A percentile compares a stretch with the other conserved stretches of the same genome.
phyloP scores from a whole-genome alignment of 2,113 vertebrate genomes.

The Neomonachus schauinslandi region DNA sequence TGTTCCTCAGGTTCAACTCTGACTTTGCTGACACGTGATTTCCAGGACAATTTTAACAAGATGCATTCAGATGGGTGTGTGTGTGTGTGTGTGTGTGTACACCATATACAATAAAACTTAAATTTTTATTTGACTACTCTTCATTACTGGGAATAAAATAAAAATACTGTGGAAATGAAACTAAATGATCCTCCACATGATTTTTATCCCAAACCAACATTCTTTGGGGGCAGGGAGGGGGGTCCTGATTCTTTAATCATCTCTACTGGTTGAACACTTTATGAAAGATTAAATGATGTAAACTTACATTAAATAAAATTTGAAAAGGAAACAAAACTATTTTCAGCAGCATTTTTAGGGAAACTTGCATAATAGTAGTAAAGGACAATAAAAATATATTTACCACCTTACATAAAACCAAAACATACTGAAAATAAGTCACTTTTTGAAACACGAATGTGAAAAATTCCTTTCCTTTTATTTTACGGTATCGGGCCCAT shows the following conservation, averaged over 20 bases:
- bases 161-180: background rate
- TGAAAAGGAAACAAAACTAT: background rate
- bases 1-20: background rate
- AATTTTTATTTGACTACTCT: background rate
- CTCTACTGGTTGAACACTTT: background rate
- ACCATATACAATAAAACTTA: background rate
- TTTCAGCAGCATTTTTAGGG: background rate
- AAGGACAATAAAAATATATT: conserved; percentile 14
- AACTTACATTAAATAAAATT: background rate
- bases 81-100: no score
- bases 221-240: background rate
- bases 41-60: background rate
- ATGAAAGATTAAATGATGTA: background rate
- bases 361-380: background rate
- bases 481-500: background rate
- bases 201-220: background rate
- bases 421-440: background rate
- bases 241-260: background rate
- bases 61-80: background rate
- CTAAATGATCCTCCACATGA: background rate
- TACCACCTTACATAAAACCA: background rate
- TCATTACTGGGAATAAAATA: background rate
- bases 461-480: background rate
- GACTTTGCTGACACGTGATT: background rate
- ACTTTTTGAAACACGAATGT: background rate